Conservation (phyloP, 2,888 invertebrate species). For the Odontocerum albicorne region DNA sequence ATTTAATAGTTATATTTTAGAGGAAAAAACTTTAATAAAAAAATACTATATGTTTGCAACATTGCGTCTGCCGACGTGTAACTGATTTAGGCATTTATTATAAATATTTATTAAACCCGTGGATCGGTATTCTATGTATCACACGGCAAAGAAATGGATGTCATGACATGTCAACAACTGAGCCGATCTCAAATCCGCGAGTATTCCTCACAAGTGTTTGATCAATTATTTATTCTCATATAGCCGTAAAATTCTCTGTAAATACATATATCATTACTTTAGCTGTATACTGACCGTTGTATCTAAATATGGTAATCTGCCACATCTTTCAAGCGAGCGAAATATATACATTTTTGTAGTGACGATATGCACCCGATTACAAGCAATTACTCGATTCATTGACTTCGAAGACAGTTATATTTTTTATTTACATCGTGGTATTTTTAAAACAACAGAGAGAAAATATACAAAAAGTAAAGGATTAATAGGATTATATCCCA, state of each 20-base stretch:
- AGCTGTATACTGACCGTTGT: slow-evolving; percentile 13
- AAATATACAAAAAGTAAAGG: neutral
- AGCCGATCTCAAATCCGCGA: slow-evolving; percentile 5
- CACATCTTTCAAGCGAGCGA: slow-evolving; percentile 24
- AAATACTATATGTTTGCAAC: no score
- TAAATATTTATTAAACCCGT: neutral
- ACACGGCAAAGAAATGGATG: slow-evolving; percentile 2
- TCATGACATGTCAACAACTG: slow-evolving; percentile 16
- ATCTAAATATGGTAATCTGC: slow-evolving; percentile 32
- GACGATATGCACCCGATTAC: slow-evolving; percentile 6
- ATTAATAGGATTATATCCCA: neutral
- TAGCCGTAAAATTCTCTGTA: slow-evolving; percentile 10
- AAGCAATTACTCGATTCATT: neutral
- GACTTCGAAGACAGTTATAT: slow-evolving; percentile 9
- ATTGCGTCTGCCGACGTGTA: slow-evolving; percentile 14
- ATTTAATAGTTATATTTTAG: no score
- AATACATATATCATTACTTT: slow-evolving; percentile 16
- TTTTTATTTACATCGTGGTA: neutral
- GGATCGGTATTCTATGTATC: neutral
- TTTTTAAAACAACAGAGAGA: neutral
- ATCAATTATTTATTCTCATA: slow-evolving; percentile 13
- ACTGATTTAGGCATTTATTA: no score
- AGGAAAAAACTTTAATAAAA: no score
- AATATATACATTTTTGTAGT: slow-evolving; percentile 11
- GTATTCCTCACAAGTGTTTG: slow-evolving; percentile 10